Conservation (phyloP, 2,888 invertebrate genomes). For the Brachyptera putata region DNA sequence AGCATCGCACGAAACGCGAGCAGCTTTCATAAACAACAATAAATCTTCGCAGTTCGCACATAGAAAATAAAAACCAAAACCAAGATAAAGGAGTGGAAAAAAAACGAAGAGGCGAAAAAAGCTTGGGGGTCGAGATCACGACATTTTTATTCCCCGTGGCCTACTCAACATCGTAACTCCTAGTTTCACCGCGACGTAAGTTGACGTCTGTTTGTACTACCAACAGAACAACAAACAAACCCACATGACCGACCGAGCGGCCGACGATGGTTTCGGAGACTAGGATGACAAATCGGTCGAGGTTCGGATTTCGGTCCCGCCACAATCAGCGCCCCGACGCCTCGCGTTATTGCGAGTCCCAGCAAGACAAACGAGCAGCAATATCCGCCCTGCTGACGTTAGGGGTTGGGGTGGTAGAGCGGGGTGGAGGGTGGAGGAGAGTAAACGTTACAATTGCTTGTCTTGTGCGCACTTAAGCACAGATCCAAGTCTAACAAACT, state of each 20-base stretch:
- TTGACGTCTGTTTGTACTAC: not conserved
- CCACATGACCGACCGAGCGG: not conserved
- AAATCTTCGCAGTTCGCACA: slow-evolving; percentile 1
- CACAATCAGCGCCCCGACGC: slow-evolving; percentile 35
- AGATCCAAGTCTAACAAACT: slow-evolving; percentile 1
- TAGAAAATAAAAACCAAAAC: not conserved
- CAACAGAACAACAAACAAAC: not conserved
- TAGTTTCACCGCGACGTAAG: not conserved
- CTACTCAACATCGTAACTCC: not conserved
- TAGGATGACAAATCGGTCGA: slow-evolving; percentile 28
- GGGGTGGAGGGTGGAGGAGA: not conserved
- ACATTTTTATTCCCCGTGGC: not conserved
- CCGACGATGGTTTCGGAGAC: slow-evolving; percentile 3
- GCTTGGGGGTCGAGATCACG: not conserved
- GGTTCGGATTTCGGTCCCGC: slow-evolving; percentile 30
- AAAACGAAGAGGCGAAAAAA: too few relatives aligned
- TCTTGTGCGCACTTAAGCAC: slow-evolving; percentile 14
- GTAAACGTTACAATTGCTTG: slow-evolving; percentile 6
- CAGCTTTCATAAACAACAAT: slow-evolving; percentile 6
- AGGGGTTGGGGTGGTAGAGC: not conserved
- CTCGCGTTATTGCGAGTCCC: slow-evolving; percentile 40
- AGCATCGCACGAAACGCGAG: not conserved
- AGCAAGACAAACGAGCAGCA: slow-evolving; percentile 46
- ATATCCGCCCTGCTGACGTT: slow-evolving; percentile 42
- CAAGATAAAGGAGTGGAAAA: not conserved